These are phyloP conservation scores for Pleuronectes platessa DNA, from an alignment of 2,113 vertebrate species.

Conservation along the genomic window DNA sequence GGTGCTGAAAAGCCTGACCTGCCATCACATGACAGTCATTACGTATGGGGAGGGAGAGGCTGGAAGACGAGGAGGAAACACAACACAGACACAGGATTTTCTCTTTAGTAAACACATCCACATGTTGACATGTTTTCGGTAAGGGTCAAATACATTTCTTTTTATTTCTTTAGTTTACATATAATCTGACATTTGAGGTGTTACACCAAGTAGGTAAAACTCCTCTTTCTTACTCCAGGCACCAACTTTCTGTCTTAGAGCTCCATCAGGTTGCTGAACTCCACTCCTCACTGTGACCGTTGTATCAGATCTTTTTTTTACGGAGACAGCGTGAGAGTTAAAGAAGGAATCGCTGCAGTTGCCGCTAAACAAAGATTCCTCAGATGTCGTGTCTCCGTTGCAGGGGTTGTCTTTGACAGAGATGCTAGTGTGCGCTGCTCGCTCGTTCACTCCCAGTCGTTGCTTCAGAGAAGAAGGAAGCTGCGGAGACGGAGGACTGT, in stretches of 20 bases:
- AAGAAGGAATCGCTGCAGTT: conserved; percentile 43
- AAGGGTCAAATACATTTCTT: background rate
- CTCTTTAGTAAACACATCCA: background rate
- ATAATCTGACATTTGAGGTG: background rate
- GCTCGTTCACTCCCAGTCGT: conserved; percentile 96
- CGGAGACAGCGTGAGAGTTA: conserved; percentile 57
- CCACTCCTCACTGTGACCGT: conserved; percentile 28
- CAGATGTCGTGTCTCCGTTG: conserved; percentile 80
- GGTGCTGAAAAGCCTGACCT: conserved; percentile 77
- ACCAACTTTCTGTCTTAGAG: conserved; percentile 1
- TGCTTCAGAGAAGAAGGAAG: conserved; percentile 96
- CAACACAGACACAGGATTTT: background rate
- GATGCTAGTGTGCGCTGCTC: conserved; percentile 98
- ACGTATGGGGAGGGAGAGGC: conserved; percentile 49
- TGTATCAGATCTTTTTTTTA: conserved; percentile 16
- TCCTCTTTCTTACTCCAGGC: background rate
- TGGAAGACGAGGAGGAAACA: conserved; percentile 16
- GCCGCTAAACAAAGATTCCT: conserved; percentile 70
- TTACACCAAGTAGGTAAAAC: background rate
- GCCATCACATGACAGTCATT: conserved; percentile 84
- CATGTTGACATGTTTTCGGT: background rate
- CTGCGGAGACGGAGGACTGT: conserved; percentile 96
- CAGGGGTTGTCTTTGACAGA: conserved; percentile 99
- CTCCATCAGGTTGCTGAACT: conserved; percentile 15
- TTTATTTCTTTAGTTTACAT: background rate